Evolutionary conservation across 2,113 vertebrate genomes (phyloP).

Genomic region (Cyanocitta stelleri): DNA sequence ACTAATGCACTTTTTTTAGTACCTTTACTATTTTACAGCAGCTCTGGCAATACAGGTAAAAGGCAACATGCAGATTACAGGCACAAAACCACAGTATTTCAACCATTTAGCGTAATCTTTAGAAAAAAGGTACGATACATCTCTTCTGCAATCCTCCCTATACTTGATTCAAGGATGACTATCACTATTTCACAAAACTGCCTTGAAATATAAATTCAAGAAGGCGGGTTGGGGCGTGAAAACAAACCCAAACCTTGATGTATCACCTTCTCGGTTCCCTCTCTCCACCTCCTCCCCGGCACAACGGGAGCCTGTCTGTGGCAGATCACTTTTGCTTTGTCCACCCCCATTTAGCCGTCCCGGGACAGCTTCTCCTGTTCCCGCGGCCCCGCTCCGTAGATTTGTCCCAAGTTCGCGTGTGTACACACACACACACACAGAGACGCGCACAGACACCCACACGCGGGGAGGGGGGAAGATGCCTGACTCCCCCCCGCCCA

Average conservation of each 20-base stretch:
- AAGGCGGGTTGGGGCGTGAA: accelerated
- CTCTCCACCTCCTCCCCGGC: background rate
- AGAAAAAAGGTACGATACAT: background rate
- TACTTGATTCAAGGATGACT: background rate
- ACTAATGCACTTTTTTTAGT: accelerated
- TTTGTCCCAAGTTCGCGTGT: accelerated
- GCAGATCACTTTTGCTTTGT: background rate
- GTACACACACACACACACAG: accelerated
- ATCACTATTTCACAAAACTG: background rate
- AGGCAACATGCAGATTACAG: background rate
- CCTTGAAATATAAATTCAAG: background rate
- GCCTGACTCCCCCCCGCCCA: background rate
- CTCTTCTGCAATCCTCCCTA: background rate
- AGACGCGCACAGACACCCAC: background rate
- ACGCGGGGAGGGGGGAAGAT: too few relatives aligned
- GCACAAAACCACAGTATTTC: background rate
- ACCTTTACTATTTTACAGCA: background rate
- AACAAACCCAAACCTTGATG: background rate
- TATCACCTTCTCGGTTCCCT: background rate
- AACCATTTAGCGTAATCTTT: background rate
- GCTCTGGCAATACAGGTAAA: background rate
- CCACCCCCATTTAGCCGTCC: background rate
- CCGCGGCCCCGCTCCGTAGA: background rate
- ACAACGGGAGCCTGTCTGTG: background rate
- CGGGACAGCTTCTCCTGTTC: background rate